Conservation (phyloP, 2,797 vertebrate species). For the Pampus argenteus region DNA sequence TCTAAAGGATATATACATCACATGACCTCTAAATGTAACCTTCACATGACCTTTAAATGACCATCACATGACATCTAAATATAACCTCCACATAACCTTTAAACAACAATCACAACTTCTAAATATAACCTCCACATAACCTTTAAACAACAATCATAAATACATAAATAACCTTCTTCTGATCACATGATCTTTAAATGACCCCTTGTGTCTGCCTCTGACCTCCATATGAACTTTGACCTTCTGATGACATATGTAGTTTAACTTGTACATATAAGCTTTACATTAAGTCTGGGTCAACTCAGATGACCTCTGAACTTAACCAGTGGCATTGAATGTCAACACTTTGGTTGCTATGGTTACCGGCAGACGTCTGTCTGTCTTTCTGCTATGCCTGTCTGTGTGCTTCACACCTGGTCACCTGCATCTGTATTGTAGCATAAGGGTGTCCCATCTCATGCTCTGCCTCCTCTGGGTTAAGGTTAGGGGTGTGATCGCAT, state of each 20-base stretch:
- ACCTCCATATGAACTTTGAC: constrained; percentile 10
- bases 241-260: constrained; percentile 5
- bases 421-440: background rate
- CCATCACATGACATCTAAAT: constrained; percentile 1
- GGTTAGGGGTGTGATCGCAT: too few species aligned
- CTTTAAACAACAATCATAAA: too few species aligned
- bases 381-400: constrained; percentile 46
- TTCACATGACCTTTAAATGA: background rate
- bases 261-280: too few species aligned
- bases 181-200: constrained; percentile 1
- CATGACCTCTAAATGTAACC: background rate
- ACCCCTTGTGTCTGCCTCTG: constrained; percentile 10
- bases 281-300: background rate
- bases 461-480: too few species aligned
- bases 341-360: constrained; percentile 25
- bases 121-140: background rate
- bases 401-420: constrained; percentile 22
- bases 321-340: constrained; percentile 15
- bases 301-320: constrained; percentile 13
- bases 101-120: background rate
- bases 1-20: background rate
- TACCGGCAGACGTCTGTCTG: constrained; percentile 22
- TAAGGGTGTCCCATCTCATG: too few species aligned
- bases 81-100: constrained; percentile 1
- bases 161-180: too few species aligned